A percentile compares a stretch with the other conserved stretches of the same genome.
Conservation (phyloP, 2,888 invertebrate species). For the Drosophila robusta region DNA sequence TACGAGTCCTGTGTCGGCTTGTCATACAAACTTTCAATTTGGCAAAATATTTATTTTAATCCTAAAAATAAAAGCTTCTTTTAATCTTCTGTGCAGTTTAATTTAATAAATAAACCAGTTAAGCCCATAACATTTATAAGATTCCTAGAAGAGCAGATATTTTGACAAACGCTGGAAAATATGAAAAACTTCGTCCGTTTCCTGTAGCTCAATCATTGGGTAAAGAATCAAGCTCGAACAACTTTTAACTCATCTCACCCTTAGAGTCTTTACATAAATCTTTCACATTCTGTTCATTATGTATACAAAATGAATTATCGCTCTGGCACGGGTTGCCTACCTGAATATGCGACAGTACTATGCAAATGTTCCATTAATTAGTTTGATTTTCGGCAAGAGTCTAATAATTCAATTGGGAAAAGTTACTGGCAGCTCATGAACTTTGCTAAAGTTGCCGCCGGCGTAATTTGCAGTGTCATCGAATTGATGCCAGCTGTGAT, state of each 20-base stretch:
- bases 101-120: too few relatives aligned
- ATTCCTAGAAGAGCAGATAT: too few relatives aligned
- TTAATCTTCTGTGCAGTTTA: too few relatives aligned
- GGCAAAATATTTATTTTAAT: too few relatives aligned
- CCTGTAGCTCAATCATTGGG: too few relatives aligned
- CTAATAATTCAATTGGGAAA: constrained; percentile 53
- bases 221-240: not conserved
- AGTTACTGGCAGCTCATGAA: constrained; percentile 48
- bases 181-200: not conserved
- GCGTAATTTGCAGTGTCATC: constrained; percentile 22
- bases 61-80: too few relatives aligned
- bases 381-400: constrained; percentile 52
- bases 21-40: too few relatives aligned
- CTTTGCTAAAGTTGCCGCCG: constrained; percentile 38
- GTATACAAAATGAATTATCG: constrained; percentile 54
- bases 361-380: constrained; percentile 53
- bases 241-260: not conserved
- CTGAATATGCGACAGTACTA: constrained; percentile 19
- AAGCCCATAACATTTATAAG: too few relatives aligned
- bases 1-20: too few relatives aligned
- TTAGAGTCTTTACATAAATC: constrained; percentile 23
- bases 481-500: constrained; percentile 23
- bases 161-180: too few relatives aligned
- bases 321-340: not conserved
- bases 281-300: constrained; percentile 58